Evolutionary conservation across 2,113 vertebrate genomes (phyloP), one percentile per base, ranked within the genome.

Genomic region (Nicator chloris): DNA sequence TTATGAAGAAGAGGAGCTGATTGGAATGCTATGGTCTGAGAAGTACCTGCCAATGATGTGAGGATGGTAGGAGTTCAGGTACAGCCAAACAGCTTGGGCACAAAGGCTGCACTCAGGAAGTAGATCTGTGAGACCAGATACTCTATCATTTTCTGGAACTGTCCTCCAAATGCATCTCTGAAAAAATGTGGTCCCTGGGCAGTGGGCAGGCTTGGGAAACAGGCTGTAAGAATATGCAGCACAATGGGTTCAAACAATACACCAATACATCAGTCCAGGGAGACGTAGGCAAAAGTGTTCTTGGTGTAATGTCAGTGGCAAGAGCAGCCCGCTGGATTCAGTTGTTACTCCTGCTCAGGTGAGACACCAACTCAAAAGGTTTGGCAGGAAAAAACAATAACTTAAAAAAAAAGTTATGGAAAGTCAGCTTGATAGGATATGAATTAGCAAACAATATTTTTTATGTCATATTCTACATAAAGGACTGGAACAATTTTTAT

Each of bases 151-250:
- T 92, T 65, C 57, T 88, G 57, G 16, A 82, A 72, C 21, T 54
- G 6, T 54, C 33, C 19, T 66, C 49, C 57, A 76, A 40, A 76
- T 13, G 0, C 3, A 31, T 13, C 7, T 51, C 33, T 26, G 44
- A 59, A 75, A 47, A 60, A 42, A 22, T 27, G 7, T 51, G 5
- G 9, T 63, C 26, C 14, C 21, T 61, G 18, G 6, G 12, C 11
- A 44, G 42, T 61, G 18, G 6, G 12, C 11, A 44, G 42, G 16
- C 9, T 61, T n/a, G 16, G 35, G 22, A 77, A 93, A 42, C 4
- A 47, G 23, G 2, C 5, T 50, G 19, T 64, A 33, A 90, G 11
- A 63, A 35, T 70, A 63, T 0, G 0, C 23, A 75, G 10, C 2
- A n/a, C 15, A 37, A 8, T 16, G 14, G 22, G 2, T 42, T 81